phyloP scores from a whole-genome alignment of 1,140 invertebrate genomes.

The Geopemphigus sp. region DNA sequence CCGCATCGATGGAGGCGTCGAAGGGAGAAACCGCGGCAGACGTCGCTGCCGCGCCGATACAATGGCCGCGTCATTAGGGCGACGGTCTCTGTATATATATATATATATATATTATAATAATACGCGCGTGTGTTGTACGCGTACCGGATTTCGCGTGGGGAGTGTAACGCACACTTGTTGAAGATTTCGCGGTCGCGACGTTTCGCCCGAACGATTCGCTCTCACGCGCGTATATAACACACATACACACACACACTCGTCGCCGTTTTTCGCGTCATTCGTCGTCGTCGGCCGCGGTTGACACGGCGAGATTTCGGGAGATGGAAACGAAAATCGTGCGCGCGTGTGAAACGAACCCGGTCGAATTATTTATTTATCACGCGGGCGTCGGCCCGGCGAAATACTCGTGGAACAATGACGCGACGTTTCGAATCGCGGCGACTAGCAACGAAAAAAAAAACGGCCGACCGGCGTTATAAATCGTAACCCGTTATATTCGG shows the following conservation, averaged over 20 bases:
- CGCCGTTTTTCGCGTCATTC: no score
- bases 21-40: neutral
- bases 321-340: neutral
- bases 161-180: neutral
- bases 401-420: neutral
- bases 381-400: neutral
- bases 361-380: neutral
- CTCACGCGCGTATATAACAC: no score
- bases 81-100: neutral
- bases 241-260: no score
- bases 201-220: constrained; percentile 19
- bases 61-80: constrained; percentile 4
- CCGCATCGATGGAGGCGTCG: no score
- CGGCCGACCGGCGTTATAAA: no score
- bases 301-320: no score
- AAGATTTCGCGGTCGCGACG: constrained; percentile 7
- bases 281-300: no score
- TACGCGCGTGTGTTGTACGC: neutral
- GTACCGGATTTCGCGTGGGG: neutral
- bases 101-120: no score
- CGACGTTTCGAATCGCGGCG: no score
- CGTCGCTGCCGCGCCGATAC: neutral
- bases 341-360: neutral
- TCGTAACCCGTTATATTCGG: neutral
- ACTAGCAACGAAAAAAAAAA: no score